Evolutionary conservation across 2,797 vertebrate genomes (phyloP).

Genomic region (Alcedo atthis): DNA sequence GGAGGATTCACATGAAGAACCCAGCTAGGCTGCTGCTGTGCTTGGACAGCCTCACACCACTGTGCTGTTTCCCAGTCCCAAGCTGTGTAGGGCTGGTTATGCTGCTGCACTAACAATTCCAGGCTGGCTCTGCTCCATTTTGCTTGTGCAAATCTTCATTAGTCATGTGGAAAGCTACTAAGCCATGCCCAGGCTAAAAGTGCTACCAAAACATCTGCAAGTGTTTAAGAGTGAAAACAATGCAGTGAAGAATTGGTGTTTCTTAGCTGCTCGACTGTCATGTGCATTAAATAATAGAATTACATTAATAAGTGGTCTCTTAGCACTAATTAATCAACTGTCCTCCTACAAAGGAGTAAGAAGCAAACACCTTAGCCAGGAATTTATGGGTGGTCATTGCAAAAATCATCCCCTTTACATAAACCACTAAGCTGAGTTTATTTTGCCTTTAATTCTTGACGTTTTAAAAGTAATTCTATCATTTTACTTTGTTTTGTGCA

Average conservation of each 20-base stretch:
- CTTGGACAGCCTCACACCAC: conserved; percentile 12
- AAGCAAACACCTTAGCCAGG: not conserved
- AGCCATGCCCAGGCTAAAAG: conserved; percentile 40
- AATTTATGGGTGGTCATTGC: not conserved
- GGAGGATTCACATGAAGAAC: conserved; percentile 1
- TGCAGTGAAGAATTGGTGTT: not conserved
- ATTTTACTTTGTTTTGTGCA: not conserved
- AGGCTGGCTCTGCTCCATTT: conserved; percentile 66
- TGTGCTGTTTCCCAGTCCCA: conserved; percentile 56
- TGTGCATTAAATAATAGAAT: not conserved
- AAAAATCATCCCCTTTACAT: not conserved
- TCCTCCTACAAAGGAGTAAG: not conserved
- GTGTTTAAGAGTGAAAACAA: not conserved
- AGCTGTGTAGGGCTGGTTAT: conserved; percentile 66
- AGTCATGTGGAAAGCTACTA: conserved; percentile 49
- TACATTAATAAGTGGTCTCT: not conserved
- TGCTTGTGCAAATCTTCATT: conserved; percentile 73
- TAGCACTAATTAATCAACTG: not conserved
- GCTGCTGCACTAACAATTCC: conserved; percentile 64
- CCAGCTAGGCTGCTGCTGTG: conserved; percentile 5
- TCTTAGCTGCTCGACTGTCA: not conserved
- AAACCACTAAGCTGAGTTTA: not conserved
- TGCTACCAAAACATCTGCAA: not conserved
- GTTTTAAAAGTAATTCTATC: not conserved
- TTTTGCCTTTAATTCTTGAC: not conserved